Conservation (phyloP, 1,140 invertebrate species). For the Pinna nobilis region DNA sequence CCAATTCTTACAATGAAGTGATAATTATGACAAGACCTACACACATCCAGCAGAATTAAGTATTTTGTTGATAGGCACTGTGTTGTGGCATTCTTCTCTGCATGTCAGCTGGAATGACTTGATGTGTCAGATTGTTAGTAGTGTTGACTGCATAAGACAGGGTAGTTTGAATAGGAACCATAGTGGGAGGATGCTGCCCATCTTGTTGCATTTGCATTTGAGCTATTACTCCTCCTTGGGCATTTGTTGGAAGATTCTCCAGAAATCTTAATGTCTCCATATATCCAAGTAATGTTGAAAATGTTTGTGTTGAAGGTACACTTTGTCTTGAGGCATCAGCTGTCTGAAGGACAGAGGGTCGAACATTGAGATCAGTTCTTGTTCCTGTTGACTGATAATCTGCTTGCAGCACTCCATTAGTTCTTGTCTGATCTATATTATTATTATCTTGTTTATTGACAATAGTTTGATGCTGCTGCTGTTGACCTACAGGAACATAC, state of each 20-base stretch:
- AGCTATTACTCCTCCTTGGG: slow-evolving; percentile 37
- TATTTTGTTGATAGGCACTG: slow-evolving; percentile 34
- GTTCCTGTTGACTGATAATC: slow-evolving; percentile 31
- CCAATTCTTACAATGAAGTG: too few relatives aligned
- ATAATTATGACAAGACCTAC: not conserved
- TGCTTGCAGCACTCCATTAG: slow-evolving; percentile 36
- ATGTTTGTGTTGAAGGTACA: slow-evolving; percentile 38
- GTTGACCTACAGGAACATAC: slow-evolving; percentile 9
- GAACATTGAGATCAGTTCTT: slow-evolving; percentile 15
- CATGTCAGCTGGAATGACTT: slow-evolving; percentile 26
- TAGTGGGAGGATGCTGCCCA: slow-evolving; percentile 30
- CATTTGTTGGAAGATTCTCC: slow-evolving; percentile 54
- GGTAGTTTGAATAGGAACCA: slow-evolving; percentile 40
- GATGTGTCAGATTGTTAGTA: slow-evolving; percentile 14
- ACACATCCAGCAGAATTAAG: slow-evolving; percentile 1
- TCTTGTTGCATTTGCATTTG: slow-evolving; percentile 36
- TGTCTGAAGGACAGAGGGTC: slow-evolving; percentile 38
- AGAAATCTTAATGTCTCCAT: slow-evolving; percentile 55
- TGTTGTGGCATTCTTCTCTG: slow-evolving; percentile 42
- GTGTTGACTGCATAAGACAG: slow-evolving; percentile 22
- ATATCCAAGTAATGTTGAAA: slow-evolving; percentile 53
- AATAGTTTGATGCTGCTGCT: slow-evolving; percentile 35
- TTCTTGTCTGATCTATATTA: slow-evolving; percentile 33
- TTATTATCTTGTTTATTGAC: slow-evolving; percentile 38
- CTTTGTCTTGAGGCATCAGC: slow-evolving; percentile 23